Conservation (phyloP, 2,113 vertebrate species). For the Vulpes lagopus region DNA sequence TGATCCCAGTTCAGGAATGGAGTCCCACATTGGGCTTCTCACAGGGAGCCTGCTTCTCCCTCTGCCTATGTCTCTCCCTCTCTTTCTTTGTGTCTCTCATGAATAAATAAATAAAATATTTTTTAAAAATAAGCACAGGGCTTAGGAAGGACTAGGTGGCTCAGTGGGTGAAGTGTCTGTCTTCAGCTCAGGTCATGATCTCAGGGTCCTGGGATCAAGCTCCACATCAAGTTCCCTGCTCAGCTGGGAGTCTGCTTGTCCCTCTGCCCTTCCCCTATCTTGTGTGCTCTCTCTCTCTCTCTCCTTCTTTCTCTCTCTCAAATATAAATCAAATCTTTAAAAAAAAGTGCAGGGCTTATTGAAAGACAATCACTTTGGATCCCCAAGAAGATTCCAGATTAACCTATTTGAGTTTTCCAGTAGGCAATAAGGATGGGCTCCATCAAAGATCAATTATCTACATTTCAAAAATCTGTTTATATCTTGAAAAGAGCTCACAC, state of each 20-base stretch:
- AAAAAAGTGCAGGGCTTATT: background rate
- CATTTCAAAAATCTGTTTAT: constrained; percentile 29
- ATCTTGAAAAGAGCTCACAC: background rate
- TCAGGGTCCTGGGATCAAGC: no score
- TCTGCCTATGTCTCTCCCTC: background rate
- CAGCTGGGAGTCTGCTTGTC: no score
- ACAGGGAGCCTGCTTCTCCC: background rate
- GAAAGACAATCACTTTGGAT: background rate
- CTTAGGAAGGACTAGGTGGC: background rate
- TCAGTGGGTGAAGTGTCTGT: no score
- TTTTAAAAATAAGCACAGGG: background rate
- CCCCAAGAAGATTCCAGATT: background rate
- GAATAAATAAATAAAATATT: background rate
- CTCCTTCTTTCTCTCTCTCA: background rate
- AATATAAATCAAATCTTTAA: background rate
- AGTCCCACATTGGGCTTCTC: background rate
- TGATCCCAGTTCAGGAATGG: background rate
- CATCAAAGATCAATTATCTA: background rate
- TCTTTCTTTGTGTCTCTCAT: background rate
- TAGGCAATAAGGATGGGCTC: background rate
- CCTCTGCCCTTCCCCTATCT: no score
- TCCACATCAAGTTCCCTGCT: no score
- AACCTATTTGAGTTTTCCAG: constrained; percentile 21
- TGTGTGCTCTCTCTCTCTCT: background rate
- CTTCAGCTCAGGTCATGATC: no score